Base-by-base conservation (phyloP, 2,797 vertebrate species). In the Pangasius krempfi region DNA sequence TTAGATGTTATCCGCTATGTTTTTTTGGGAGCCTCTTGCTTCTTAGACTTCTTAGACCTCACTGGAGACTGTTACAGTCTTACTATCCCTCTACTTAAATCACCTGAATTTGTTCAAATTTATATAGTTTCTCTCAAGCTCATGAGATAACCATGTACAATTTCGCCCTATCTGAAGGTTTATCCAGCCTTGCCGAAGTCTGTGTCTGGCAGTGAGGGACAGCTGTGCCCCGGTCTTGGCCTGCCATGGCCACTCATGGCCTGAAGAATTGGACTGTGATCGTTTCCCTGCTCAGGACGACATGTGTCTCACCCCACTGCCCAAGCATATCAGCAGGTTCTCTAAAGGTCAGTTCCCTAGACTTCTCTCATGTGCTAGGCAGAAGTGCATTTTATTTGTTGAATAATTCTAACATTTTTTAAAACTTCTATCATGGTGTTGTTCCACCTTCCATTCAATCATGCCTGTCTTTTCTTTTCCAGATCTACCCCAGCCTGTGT, bases 111-210 rank as follows among this genome's bases (percentile, higher is more conserved):
- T 60, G 2, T 27, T 50, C 27, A 52, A 20, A 22, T 62, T 6
- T 70, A 30, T 14, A 58, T 37, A 9, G 72, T n/a, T 47, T 70
- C 33, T 27, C 72, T 80, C 12, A 83, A 47, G 13, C 40, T 4
- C 86, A 50, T 79, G 12, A 44, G 70, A n/a, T 75, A 37, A 73
- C 40, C 12, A 92, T 94, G 50, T 5, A 40, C 33, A 73, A 14
- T 64, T 62, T 7, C 33, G 16, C 5, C 81, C n/a, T 0, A 0
- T 20, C 0, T 68, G 12, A 92, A 97, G 97, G 88, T 98, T 98
- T 66, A 97, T 98, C 92, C 97, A 96, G 91, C 97, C 97, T 0
- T 98, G 97, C 14, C 96, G 94, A n/a, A 98, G 97, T 18, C 94
- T 98, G 93, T 98, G 97, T 70, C 85, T 92, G 87, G 96, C 96